Base-by-base conservation (phyloP, 2,113 vertebrate genomes). In the Macquaria australasica region DNA sequence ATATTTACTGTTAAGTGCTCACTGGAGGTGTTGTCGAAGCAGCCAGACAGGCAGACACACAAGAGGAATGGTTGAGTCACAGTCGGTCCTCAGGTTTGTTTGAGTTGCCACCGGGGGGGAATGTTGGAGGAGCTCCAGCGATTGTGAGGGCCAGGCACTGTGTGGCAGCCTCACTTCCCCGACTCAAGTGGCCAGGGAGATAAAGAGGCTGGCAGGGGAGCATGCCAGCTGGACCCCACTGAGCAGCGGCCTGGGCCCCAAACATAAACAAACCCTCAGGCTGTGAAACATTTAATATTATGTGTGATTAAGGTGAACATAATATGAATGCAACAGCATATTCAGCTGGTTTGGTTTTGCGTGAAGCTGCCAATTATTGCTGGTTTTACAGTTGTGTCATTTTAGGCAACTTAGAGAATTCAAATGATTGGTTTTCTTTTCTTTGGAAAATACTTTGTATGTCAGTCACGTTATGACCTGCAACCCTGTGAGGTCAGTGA, bases 121-220 rank as follows among this genome's bases (percentile, higher is more conserved):
- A 91, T 91, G 90, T 93, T 95, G 95, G 95, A 95, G 84, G 45
- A 53, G 79, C 92, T 95, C 96, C 96, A 95, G 93, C 58, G 89
- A 95, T 95, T 95, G 95, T 96, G 90, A 92, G 45, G 86, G 50
- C 82, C 86, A 75, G 88, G 79, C 87, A 43, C 73, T 85, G 86
- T 77, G 90, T 80, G 84, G 82, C 85, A 83, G 85, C 67, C 85
- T 89, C 83, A 94, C 89, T 92, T 93, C 93, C 90, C 88, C 23
- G 53, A 74, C 92, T 93, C 89, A 88, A 95, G 89, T 92, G 89
- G 92, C 85, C 82, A 48, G 72, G 25, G 77, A 94, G 93, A 94
- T 93, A 92, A 93, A 94, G 87, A 88, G 39, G 43, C 70, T 63
- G 75, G 73, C 84, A 77, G 78, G 73, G 71, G 78, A 84, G 39